These are phyloP conservation scores for Etia nguti DNA, from an alignment of 2,113 vertebrate species.

Conservation along the genomic window DNA sequence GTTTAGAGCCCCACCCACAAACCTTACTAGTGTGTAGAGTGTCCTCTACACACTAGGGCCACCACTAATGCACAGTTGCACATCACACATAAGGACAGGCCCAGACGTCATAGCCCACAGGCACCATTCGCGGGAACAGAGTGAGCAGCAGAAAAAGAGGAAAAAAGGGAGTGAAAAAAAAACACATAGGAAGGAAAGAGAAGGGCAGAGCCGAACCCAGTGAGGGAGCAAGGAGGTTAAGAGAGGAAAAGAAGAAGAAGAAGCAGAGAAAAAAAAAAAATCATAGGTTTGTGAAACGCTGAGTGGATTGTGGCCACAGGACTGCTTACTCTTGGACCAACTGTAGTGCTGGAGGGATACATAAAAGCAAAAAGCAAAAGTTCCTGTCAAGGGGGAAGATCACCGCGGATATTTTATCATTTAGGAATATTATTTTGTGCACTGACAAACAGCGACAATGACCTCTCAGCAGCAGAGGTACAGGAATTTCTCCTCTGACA, in stretches of 20 bases:
- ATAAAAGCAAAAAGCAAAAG: constrained; percentile 5
- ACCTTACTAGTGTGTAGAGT: neutral
- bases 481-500: constrained; percentile 67
- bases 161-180: neutral
- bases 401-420: neutral
- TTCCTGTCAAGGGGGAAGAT: neutral
- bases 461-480: constrained; percentile 54
- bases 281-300: constrained; percentile 36
- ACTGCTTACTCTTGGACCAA: constrained; percentile 17
- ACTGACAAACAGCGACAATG: constrained; percentile 49
- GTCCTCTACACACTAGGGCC: neutral
- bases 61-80: constrained; percentile 54
- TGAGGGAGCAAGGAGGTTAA: constrained; percentile 36
- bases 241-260: constrained; percentile 8
- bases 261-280: constrained; percentile 13
- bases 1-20: constrained; percentile 32
- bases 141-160: constrained; percentile 18
- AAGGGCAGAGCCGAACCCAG: constrained; percentile 30
- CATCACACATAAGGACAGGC: constrained; percentile 56
- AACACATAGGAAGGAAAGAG: neutral
- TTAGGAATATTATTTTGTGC: constrained; percentile 6
- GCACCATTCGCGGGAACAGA: constrained; percentile 53
- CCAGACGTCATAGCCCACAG: constrained; percentile 64
- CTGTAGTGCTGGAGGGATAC: neutral
- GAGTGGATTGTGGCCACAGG: constrained; percentile 29